Conservation (phyloP, 2,888 invertebrate genomes). For the Drosophila anomalata region DNA sequence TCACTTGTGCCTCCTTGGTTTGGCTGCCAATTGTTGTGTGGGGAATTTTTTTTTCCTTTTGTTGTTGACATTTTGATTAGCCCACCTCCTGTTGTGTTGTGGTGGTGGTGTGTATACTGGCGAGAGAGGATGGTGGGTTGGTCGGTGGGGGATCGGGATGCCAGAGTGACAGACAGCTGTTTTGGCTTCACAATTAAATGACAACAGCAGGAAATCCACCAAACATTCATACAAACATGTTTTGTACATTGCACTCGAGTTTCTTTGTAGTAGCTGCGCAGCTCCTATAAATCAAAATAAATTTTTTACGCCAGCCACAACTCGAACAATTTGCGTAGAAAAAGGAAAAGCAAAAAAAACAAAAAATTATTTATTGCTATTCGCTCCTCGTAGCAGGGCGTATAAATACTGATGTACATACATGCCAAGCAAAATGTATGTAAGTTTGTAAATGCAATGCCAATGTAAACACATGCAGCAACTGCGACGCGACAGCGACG, state of each 20-base stretch:
- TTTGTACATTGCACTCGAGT: conserved; percentile 35
- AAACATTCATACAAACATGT: conserved; percentile 2
- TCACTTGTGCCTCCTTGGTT: conserved; percentile 15
- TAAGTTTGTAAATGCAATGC: conserved; percentile 19
- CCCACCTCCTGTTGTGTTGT: conserved; percentile 25
- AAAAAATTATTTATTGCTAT: conserved; percentile 49
- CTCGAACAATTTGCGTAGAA: conserved; percentile 20
- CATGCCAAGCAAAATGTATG: background rate
- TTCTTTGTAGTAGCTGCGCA: background rate
- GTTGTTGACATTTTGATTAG: conserved; percentile 59
- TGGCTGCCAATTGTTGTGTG: conserved; percentile 61
- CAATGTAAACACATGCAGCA: conserved; percentile 31
- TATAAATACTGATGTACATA: background rate
- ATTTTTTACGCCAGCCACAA: conserved; percentile 13
- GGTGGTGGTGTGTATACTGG: conserved; percentile 11
- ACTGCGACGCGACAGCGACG: conserved; percentile 15
- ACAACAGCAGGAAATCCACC: conserved; percentile 60
- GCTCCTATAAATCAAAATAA: conserved; percentile 41
- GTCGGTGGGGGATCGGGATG: conserved; percentile 1
- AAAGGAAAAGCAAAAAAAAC: conserved; percentile 37
- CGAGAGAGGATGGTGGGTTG: conserved; percentile 6
- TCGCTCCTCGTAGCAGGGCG: conserved; percentile 3
- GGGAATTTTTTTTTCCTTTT: conserved; percentile 57
- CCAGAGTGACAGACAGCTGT: conserved; percentile 67
- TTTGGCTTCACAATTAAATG: conserved; percentile 64